Evolutionary conservation across 2,113 vertebrate species (phyloP).

Genomic region (Picathartes gymnocephalus): DNA sequence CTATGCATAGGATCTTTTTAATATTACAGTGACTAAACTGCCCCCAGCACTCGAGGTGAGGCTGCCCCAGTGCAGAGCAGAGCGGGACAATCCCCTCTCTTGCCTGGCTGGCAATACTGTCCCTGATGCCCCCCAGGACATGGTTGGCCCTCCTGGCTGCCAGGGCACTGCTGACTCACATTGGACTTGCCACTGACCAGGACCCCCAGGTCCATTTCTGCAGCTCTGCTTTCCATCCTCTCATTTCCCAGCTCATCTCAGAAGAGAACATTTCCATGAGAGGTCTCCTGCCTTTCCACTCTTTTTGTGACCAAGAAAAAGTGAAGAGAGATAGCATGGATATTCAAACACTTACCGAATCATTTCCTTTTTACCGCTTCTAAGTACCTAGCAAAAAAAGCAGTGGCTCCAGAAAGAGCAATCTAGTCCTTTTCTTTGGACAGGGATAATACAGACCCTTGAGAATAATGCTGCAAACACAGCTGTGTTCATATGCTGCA

Average conservation of each 20-base stretch:
- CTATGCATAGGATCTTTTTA: background rate
- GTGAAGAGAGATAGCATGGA: background rate
- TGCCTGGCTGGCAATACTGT: accelerated
- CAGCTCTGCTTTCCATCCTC: background rate
- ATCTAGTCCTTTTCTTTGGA: background rate
- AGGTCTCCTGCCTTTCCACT: background rate
- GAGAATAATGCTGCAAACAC: background rate
- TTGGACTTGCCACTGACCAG: accelerated
- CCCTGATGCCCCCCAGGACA: background rate
- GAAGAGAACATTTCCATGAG: background rate
- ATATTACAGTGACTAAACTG: background rate
- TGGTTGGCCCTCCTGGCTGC: accelerated
- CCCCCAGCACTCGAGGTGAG: background rate
- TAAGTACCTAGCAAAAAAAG: background rate
- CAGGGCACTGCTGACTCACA: background rate
- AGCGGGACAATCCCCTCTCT: background rate
- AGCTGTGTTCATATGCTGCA: background rate
- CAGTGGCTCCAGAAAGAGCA: background rate
- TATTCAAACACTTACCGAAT: background rate
- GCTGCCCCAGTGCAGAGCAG: background rate
- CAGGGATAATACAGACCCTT: background rate
- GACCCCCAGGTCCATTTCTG: background rate
- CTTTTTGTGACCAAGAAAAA: background rate
- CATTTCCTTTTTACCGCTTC: background rate
- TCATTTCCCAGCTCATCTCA: background rate